Evolutionary conservation across 2,113 vertebrate species (phyloP), one percentile per base, ranked within the genome.

Genomic region (Lamprotornis superbus): DNA sequence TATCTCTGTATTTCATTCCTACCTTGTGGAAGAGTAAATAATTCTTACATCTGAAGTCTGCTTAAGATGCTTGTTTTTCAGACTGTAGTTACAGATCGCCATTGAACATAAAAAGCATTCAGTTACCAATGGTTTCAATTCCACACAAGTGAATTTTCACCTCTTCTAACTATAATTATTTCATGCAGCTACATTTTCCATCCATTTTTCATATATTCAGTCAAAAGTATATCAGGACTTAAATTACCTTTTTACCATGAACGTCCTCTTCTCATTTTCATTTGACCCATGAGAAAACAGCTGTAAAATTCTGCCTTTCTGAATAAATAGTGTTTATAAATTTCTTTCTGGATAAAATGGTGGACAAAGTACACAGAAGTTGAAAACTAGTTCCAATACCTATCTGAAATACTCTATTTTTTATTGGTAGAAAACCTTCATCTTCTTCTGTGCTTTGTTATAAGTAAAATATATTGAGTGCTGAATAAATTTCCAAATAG

Each of bases 201-300:
- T 57, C 37, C 40, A 15, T 42, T 42, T 42, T 42, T 42, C 40
- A 30, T 7, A 4, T 57, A 59, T 8, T 50, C 23, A 68, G 24
- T 31, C 5, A 87, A 64, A 88, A 12, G 1, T 50, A 53, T 42
- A 76, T 75, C 30, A 89, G 55, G 22, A 42, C 23, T n/a, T 27
- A 9, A 18, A 50, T 52, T 6, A 4, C 22, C 4, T 37, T 68
- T 69, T 35, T 81, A 11, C 11, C 9, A 20, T 22, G 7, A 57
- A 57, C 0, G 0, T 52, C 2, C 2, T 42, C 3, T 74, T 73
- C 44, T 4, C 57, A n/a, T 59, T 75, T 47, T 57, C 49, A 17
- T 42, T 69, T 64, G 52, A 68, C 1, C 4, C 2, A 22, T 15
- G 14, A 65, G 14, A 82, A 88, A 85, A 59, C 5, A 33, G 11